These are phyloP conservation scores for Probaryconus sp. DNA, from an alignment of 1,140 invertebrate genomes.

Conservation along the genomic window DNA sequence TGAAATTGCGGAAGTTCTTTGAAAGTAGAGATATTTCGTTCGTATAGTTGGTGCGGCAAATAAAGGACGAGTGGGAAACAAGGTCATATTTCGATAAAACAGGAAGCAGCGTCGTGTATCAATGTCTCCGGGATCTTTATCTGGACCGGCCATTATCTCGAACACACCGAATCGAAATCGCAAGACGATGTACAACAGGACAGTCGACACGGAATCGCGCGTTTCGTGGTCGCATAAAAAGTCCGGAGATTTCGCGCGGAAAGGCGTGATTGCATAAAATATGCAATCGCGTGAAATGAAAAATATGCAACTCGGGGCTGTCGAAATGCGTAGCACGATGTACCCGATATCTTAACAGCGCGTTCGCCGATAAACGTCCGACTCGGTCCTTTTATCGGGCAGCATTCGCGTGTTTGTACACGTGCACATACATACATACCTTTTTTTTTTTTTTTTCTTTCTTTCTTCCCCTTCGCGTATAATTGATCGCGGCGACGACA, in stretches of 20 bases:
- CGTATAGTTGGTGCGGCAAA: too few species aligned
- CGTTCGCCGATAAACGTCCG: constrained; percentile 50
- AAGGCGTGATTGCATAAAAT: constrained; percentile 17
- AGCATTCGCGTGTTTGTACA: constrained; percentile 1
- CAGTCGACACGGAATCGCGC: constrained; percentile 52
- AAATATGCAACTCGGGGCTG: constrained; percentile 7
- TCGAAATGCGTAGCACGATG: constrained; percentile 60
- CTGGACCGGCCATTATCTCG: constrained; percentile 31
- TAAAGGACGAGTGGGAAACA: neutral
- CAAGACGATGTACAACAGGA: constrained; percentile 44
- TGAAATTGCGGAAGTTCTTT: too few species aligned
- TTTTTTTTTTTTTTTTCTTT: constrained; percentile 4
- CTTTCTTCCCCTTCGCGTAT: constrained; percentile 40
- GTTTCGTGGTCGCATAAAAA: constrained; percentile 40
- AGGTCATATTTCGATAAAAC: constrained; percentile 23
- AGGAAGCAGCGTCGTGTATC: neutral
- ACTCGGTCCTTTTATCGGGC: constrained; percentile 20
- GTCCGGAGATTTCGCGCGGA: neutral
- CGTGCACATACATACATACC: neutral
- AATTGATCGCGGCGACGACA: constrained; percentile 50
- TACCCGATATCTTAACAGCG: constrained; percentile 61
- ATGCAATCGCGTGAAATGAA: constrained; percentile 20
- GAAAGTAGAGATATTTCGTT: too few species aligned
- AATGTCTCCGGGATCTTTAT: constrained; percentile 20
- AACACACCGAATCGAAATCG: constrained; percentile 39